These are phyloP conservation scores for Osmoderma eremita DNA, from an alignment of 2,888 invertebrate genomes.

Conservation along the genomic window DNA sequence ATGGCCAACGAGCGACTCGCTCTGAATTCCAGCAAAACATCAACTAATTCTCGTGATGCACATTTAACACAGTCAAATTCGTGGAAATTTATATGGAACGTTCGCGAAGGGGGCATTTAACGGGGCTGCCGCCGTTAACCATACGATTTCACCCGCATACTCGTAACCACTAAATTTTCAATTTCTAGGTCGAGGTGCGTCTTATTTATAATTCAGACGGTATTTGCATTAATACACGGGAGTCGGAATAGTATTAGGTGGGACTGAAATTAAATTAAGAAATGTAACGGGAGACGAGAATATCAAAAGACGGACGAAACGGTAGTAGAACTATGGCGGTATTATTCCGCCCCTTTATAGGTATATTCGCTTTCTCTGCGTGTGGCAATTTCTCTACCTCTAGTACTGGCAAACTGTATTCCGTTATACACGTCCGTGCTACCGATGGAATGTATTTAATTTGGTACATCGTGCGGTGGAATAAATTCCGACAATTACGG, in stretches of 20 bases:
- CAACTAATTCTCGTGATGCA: conserved; percentile 46
- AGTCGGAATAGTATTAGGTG: conserved; percentile 41
- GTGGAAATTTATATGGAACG: conserved; percentile 34
- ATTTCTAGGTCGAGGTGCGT: conserved; percentile 45
- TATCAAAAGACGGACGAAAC: conserved; percentile 16
- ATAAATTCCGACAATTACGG: background rate
- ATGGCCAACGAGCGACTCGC: conserved; percentile 27
- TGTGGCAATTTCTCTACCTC: too few species aligned
- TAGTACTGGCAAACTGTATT: too few species aligned
- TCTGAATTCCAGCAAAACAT: conserved; percentile 44
- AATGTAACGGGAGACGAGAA: conserved; percentile 1
- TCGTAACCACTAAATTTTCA: conserved; percentile 43
- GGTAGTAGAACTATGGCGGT: background rate
- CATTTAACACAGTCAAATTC: conserved; percentile 40
- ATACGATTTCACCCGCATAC: background rate
- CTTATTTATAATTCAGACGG: conserved; percentile 44
- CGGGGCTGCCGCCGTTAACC: too few species aligned
- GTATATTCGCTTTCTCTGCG: background rate
- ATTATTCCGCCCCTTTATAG: background rate
- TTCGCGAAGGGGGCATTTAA: background rate
- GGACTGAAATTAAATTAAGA: conserved; percentile 29
- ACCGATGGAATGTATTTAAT: background rate
- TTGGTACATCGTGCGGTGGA: background rate
- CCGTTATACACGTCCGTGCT: too few species aligned
- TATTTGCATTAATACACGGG: conserved; percentile 47